Evolutionary conservation across 2,113 vertebrate genomes (phyloP).

Genomic region (Bostrychus sinensis): DNA sequence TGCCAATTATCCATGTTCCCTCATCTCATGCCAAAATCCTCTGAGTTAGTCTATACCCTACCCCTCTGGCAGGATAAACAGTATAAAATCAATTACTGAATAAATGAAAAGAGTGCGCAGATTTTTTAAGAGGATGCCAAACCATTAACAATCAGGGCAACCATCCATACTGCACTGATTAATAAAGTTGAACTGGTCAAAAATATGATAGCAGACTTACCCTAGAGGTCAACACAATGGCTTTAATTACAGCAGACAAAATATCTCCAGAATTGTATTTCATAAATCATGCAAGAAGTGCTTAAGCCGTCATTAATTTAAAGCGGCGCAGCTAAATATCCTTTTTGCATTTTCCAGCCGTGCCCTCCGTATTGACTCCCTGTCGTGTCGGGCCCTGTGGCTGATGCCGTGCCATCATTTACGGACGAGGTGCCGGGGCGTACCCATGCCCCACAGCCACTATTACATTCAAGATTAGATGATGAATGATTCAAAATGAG

Average conservation of each 20-base stretch:
- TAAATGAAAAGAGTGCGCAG: background rate
- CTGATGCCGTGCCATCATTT: constrained; percentile 59
- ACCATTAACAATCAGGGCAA: background rate
- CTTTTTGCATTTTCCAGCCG: constrained; percentile 51
- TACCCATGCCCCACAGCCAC: constrained; percentile 58
- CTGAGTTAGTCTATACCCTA: background rate
- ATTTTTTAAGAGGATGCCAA: background rate
- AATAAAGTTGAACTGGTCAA: background rate
- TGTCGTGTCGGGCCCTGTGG: constrained; percentile 54
- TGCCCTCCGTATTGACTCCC: constrained; percentile 49
- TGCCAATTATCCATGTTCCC: no score
- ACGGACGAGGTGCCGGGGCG: constrained; percentile 58
- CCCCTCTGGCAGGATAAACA: background rate
- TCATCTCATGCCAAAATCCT: no score
- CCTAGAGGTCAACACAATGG: background rate
- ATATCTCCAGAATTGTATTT: constrained; percentile 44
- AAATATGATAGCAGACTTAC: background rate
- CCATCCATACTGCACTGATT: background rate
- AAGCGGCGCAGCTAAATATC: constrained; percentile 56
- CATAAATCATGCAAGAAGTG: constrained; percentile 51
- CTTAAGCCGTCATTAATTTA: constrained; percentile 53
- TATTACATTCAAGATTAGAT: constrained; percentile 72
- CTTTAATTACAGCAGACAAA: constrained; percentile 50
- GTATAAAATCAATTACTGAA: background rate
- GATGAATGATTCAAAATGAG: constrained; percentile 72